These are phyloP conservation scores for Prosapia bicincta DNA, from an alignment of 2,888 invertebrate species.

Conservation along the genomic window DNA sequence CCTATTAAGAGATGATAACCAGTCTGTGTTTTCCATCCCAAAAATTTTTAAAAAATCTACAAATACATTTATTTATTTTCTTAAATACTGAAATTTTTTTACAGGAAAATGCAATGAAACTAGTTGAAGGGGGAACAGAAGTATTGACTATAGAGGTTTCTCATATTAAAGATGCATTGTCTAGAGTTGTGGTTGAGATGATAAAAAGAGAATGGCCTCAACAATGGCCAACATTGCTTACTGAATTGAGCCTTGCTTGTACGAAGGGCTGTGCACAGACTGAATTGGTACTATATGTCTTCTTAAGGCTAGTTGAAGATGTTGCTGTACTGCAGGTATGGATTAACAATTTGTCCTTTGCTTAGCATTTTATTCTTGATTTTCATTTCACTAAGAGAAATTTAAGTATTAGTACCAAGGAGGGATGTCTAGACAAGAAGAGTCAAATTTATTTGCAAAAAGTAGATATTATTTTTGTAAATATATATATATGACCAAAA, in stretches of 20 bases:
- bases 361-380: too few relatives aligned
- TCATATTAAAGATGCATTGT: conserved; percentile 80
- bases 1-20: too few relatives aligned
- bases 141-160: conserved; percentile 47
- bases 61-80: too few relatives aligned
- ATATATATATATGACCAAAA: too few relatives aligned
- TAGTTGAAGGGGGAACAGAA: conserved; percentile 61
- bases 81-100: conserved; percentile 34
- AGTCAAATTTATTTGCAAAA: too few relatives aligned
- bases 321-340: conserved; percentile 80
- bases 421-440: too few relatives aligned
- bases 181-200: conserved; percentile 94
- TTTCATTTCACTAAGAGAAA: too few relatives aligned
- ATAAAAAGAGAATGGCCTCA: conserved; percentile 97
- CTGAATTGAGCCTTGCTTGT: conserved; percentile 77
- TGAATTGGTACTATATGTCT: conserved; percentile 84
- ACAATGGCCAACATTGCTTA: conserved; percentile 85
- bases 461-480: too few relatives aligned
- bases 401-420: too few relatives aligned
- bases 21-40: too few relatives aligned
- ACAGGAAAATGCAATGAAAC: conserved; percentile 83
- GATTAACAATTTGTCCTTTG: too few relatives aligned
- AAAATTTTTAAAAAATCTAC: too few relatives aligned
- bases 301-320: conserved; percentile 88
- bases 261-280: conserved; percentile 82